A percentile compares a stretch with the other conserved stretches of the same genome.
These are phyloP conservation scores for Poecilia wingei DNA, from an alignment of 2,797 vertebrate species.

Conservation along the genomic window DNA sequence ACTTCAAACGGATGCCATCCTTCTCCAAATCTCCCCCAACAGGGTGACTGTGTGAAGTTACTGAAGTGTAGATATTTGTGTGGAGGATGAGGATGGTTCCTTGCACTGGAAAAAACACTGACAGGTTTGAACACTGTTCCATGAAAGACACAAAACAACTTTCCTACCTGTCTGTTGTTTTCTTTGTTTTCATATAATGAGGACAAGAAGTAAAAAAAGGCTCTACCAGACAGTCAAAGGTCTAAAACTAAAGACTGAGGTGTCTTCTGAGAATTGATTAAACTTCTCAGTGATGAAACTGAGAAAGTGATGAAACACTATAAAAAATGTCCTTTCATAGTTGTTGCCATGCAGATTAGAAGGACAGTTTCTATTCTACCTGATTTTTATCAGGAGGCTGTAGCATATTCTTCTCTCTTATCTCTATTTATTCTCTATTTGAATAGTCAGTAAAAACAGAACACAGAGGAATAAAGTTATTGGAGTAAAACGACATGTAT, in stretches of 20 bases:
- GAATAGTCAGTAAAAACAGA: neutral
- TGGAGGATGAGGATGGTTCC: conserved; percentile 55
- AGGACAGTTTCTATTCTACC: neutral
- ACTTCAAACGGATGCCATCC: conserved; percentile 39
- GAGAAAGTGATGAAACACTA: conserved; percentile 20
- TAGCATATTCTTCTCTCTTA: neutral
- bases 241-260: conserved; percentile 55
- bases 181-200: conserved; percentile 12
- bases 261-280: conserved; percentile 67
- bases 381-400: neutral
- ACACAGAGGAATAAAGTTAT: conserved; percentile 34
- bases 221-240: conserved; percentile 59
- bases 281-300: conserved; percentile 27
- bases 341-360: neutral
- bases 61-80: conserved; percentile 6
- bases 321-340: neutral
- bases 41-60: conserved; percentile 42
- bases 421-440: neutral
- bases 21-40: conserved; percentile 55
- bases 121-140: conserved; percentile 44
- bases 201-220: conserved; percentile 29
- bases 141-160: conserved; percentile 45
- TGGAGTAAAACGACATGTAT: conserved; percentile 21
- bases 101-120: conserved; percentile 74
- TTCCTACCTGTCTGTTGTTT: neutral